A percentile compares a stretch with the other conserved stretches of the same genome.
Conservation (phyloP, 2,888 invertebrate genomes). For the Lordiphosa fenestrarum region DNA sequence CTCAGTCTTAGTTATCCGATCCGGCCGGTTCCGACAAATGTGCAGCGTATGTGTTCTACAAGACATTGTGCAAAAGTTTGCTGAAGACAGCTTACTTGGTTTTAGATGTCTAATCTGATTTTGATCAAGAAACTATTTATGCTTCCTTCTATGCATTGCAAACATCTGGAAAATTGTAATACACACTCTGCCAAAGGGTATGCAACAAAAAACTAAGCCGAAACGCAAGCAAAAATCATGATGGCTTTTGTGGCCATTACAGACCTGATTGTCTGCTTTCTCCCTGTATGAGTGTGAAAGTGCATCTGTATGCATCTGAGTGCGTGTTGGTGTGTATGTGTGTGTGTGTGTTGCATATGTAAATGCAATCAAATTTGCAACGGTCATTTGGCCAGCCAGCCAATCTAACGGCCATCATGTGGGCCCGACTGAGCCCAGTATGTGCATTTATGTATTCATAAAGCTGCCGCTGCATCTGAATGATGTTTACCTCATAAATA, state of each 20-base stretch:
- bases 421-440: constrained; percentile 21
- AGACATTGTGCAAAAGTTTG: too few relatives aligned
- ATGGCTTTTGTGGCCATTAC: constrained; percentile 10
- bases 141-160: too few relatives aligned
- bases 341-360: constrained; percentile 49
- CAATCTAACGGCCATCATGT: constrained; percentile 69
- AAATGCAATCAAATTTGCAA: constrained; percentile 71
- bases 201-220: constrained; percentile 33
- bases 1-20: too few relatives aligned
- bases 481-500: constrained; percentile 73
- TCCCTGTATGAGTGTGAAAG: constrained; percentile 5
- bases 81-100: too few relatives aligned
- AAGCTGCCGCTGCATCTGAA: constrained; percentile 64
- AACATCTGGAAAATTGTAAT: too few relatives aligned
- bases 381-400: constrained; percentile 66
- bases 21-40: too few relatives aligned
- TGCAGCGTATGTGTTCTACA: too few relatives aligned
- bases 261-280: constrained; percentile 5
- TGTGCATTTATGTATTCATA: constrained; percentile 67
- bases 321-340: background rate
- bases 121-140: too few relatives aligned
- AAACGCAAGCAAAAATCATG: constrained; percentile 10
- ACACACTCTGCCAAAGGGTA: too few relatives aligned
- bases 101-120: too few relatives aligned
- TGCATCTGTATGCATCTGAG: background rate